These are phyloP conservation scores for Euthynnus affinis DNA, from an alignment of 2,797 vertebrate genomes.

Conservation along the genomic window DNA sequence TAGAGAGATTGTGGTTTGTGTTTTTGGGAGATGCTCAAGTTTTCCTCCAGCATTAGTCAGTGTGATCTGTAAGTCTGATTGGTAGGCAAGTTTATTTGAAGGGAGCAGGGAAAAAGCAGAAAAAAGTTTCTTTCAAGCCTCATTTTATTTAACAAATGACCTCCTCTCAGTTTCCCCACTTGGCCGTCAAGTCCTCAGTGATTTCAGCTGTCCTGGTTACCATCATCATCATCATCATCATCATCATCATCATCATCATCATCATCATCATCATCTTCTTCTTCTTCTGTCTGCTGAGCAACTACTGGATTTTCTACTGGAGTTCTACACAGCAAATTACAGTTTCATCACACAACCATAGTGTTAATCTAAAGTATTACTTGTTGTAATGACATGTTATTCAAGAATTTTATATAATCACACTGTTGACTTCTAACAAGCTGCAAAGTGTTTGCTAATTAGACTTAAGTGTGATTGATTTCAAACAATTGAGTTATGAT, in stretches of 20 bases:
- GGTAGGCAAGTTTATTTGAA: slow-evolving; percentile 37
- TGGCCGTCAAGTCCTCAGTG: not conserved
- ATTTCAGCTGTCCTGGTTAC: not conserved
- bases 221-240: slow-evolving; percentile 17
- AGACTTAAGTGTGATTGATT: slow-evolving; percentile 41
- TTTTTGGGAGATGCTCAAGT: slow-evolving; percentile 16
- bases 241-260: not conserved
- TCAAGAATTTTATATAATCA: slow-evolving; percentile 12
- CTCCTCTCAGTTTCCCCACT: slow-evolving; percentile 14
- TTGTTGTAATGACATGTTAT: not conserved
- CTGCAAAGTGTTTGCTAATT: slow-evolving; percentile 39
- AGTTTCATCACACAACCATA: slow-evolving; percentile 26
- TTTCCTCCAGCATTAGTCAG: slow-evolving; percentile 25
- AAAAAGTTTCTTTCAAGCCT: slow-evolving; percentile 39
- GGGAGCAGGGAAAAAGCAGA: slow-evolving; percentile 9
- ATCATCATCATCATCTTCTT: not conserved
- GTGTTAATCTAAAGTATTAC: not conserved
- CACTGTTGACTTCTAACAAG: slow-evolving; percentile 26
- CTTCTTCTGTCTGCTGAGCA: slow-evolving; percentile 5
- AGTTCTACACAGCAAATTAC: not conserved
- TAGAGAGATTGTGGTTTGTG: slow-evolving; percentile 1
- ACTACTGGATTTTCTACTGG: not conserved
- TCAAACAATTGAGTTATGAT: slow-evolving; percentile 40
- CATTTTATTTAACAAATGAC: slow-evolving; percentile 44
- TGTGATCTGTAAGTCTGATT: not conserved